Base-by-base conservation (phyloP, 2,797 vertebrate genomes). In the Microcaecilia unicolor region DNA sequence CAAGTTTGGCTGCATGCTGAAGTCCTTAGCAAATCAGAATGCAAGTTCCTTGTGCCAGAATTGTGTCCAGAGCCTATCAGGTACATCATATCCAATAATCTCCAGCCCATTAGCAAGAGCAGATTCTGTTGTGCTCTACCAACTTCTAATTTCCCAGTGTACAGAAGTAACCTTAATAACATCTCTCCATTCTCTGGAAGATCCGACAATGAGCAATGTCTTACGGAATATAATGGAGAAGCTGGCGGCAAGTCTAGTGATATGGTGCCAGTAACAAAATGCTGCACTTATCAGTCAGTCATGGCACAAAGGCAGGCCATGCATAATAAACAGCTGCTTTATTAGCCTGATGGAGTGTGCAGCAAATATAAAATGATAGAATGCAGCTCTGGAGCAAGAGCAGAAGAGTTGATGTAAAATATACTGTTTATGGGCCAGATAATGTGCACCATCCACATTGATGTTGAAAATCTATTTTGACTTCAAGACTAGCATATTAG, bases 271-370 rank as follows among this genome's bases (percentile, higher is more conserved):
- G 23, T 25, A 41, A 51, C 61, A 34, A 59, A 72, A 50, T 23
- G 38, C 51, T 52, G 47, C 47, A 42, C 55, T 53, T 60, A 63
- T 57, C 66, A 34, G 17, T 63, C 62, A 64, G 54, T 39, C 58
- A 44, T 25, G 15, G 41, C 10, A 24, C n/a, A 38, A n/a, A 45
- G 61, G 37, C 12, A 1, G 11, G 35, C 26, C 62, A 47, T 38
- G 53, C 65, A 70, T 69, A 62, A 55, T 37, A 71, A 70, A 56
- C 27, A 61, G 47, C 34, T 51, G 44, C 30, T 47, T 69, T 67
- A 64, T 68, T 61, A 67, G 40, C 43, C 25, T 55, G 53, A 69
- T 37, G 35, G 47, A 62, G 44, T n/a, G 34, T 5, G 31, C 16
- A 45, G 48, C 35, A 51, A 17, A 31, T 37, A 35, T 15, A n/a